Conservation (phyloP, 2,113 vertebrate species). For the Hirundichthys speculiger region DNA sequence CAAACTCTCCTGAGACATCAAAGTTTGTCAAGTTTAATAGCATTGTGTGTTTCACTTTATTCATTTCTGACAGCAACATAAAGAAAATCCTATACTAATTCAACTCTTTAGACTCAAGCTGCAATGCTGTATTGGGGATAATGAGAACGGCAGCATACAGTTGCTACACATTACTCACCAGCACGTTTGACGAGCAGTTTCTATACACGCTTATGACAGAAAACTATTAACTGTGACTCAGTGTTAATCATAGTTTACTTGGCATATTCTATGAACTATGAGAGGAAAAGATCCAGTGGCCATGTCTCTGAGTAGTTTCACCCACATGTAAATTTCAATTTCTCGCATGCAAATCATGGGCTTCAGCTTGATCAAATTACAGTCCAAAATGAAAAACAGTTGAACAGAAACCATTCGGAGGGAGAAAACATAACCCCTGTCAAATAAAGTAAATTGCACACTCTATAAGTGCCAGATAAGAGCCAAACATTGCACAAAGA, state of each 20-base stretch:
- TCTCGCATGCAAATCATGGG: conserved; percentile 59
- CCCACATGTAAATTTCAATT: conserved; percentile 61
- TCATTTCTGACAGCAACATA: conserved; percentile 56
- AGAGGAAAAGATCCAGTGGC: conserved; percentile 14
- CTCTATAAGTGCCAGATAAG: conserved; percentile 42
- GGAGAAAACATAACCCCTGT: conserved; percentile 57
- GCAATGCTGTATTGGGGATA: conserved; percentile 6
- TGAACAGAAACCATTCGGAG: conserved; percentile 61
- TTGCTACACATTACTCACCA: conserved; percentile 4
- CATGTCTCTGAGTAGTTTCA: conserved; percentile 32
- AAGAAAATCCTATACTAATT: conserved; percentile 32
- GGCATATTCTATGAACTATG: conserved; percentile 25
- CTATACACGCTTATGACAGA: conserved; percentile 8
- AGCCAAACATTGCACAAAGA: conserved; percentile 53
- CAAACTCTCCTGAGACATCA: conserved; percentile 24
- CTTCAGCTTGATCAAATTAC: conserved; percentile 53
- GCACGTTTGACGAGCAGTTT: conserved; percentile 5
- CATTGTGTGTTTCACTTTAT: conserved; percentile 43
- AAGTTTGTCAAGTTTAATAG: conserved; percentile 40
- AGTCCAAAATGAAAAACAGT: conserved; percentile 58
- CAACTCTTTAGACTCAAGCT: conserved; percentile 13
- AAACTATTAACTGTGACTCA: conserved; percentile 1
- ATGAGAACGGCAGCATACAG: conserved; percentile 3
- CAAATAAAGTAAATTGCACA: conserved; percentile 54
- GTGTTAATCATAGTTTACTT: conserved; percentile 5